Evolutionary conservation across 2,888 invertebrate genomes (phyloP).

Genomic region (Dolichomitus sp.): DNA sequence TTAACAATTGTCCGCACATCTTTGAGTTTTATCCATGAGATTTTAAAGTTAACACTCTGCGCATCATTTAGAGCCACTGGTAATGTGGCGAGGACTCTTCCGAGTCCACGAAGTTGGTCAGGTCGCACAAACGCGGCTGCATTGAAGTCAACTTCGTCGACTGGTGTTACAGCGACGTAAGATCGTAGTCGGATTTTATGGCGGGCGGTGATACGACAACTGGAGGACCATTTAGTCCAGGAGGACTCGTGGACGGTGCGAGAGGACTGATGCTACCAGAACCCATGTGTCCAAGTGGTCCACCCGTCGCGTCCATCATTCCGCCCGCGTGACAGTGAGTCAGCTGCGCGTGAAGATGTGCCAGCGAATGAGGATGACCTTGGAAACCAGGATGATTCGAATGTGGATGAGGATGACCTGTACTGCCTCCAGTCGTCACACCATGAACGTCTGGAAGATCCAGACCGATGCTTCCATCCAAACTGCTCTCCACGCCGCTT

Average conservation of each 20-base stretch:
- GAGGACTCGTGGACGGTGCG: slow-evolving; percentile 83
- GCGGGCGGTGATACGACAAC: slow-evolving; percentile 86
- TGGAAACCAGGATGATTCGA: slow-evolving; percentile 80
- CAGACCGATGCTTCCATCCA: slow-evolving; percentile 81
- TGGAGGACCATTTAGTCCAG: slow-evolving; percentile 72
- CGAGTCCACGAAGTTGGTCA: slow-evolving; percentile 64
- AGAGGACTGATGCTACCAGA: slow-evolving; percentile 84
- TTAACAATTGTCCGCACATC: slow-evolving; percentile 15
- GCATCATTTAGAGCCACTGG: slow-evolving; percentile 63
- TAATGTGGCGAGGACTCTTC: slow-evolving; percentile 67
- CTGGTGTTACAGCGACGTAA: slow-evolving; percentile 91
- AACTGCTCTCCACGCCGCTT: slow-evolving; percentile 82
- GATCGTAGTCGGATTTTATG: slow-evolving; percentile 95
- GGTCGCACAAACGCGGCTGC: slow-evolving; percentile 64
- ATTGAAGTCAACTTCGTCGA: slow-evolving; percentile 58
- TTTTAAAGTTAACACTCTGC: background rate
- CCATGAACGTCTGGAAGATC: slow-evolving; percentile 81
- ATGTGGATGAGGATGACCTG: slow-evolving; percentile 74
- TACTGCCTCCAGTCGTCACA: slow-evolving; percentile 70
- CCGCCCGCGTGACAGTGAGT: slow-evolving; percentile 83
- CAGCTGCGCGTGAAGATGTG: slow-evolving; percentile 85
- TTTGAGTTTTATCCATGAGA: slow-evolving; percentile 21
- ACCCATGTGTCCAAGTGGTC: slow-evolving; percentile 80
- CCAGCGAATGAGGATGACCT: slow-evolving; percentile 86
- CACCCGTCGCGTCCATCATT: slow-evolving; percentile 84